These are phyloP conservation scores for Phaethornis superciliosus DNA, from an alignment of 2,113 vertebrate genomes.

Conservation along the genomic window DNA sequence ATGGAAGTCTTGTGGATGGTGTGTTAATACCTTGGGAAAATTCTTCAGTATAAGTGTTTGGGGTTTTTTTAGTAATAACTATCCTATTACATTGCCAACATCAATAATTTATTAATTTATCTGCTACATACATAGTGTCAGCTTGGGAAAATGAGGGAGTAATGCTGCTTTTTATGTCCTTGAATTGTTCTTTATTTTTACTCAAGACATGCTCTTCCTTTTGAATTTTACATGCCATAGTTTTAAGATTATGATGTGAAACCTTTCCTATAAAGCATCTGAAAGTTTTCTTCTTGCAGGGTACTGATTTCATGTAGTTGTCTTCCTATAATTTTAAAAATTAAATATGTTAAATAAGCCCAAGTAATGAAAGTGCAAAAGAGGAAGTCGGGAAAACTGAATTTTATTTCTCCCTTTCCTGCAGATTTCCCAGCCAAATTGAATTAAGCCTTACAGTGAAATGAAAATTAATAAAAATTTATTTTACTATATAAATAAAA, in stretches of 20 bases:
- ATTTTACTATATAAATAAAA: neutral
- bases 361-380: neutral
- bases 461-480: neutral
- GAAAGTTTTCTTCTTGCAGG: neutral
- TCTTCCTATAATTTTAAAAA: neutral
- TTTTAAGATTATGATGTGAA: neutral
- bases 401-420: neutral
- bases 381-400: neutral
- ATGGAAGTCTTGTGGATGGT: constrained; percentile 55
- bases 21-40: constrained; percentile 59
- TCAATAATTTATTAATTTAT: constrained; percentile 47
- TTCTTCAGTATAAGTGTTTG: neutral
- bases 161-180: neutral
- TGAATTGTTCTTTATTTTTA: neutral
- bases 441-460: neutral
- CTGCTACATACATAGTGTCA: neutral
- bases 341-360: neutral
- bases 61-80: constrained; percentile 16
- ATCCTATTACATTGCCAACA: constrained; percentile 21
- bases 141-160: neutral
- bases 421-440: neutral
- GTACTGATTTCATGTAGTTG: neutral
- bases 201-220: neutral
- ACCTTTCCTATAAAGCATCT: neutral
- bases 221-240: neutral